Base-by-base conservation (phyloP, 2,113 vertebrate species). In the Cricetomys ansorgei region DNA sequence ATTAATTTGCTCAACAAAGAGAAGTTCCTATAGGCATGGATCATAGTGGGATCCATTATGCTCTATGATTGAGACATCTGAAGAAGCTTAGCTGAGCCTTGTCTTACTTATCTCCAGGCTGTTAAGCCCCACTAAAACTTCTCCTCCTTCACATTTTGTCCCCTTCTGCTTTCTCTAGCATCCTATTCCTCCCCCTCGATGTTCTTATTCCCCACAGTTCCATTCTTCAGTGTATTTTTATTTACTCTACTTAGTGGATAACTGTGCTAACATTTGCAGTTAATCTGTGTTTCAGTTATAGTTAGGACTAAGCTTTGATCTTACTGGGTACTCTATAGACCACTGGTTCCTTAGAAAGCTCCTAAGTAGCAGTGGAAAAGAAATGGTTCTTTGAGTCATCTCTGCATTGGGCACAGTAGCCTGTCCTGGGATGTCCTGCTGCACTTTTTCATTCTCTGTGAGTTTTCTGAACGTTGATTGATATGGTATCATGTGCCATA, bases 341-440 rank as follows among this genome's bases (percentile, higher is more conserved):
- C 15, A 17, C 37, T 76, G 34, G 43, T 72, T 90, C 29, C 21
- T 92, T 73, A 8, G 25, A 43, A 84, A 65, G 2, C 79, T 93
- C 53, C 48, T 77, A 17, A 94, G 37, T 79, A 48, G 29, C 37
- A 59, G 1, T 94, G 23, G 70, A 69, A 88, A 94, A 88, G 43
- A 80, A 94, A 64, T 85, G 17, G 94, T 88, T 94, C 76, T 93
- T 62, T 83, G 80, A 83, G n/a, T 43, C n/a, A 29, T 59, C 55
- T 62, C n/a, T 43, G 11, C 19, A 15, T 31, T 69, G 53, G 27
- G 37, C 81, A 40, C 17, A 70, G n/a, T 86, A 65, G 23, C 16
- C 50, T 55, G 15, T 64, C 3, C 57, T 48, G 25, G 29, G 7
- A 73, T 73, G 70, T 43, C 40, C n/a, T 40, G 25, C 13, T 83